Evolutionary conservation across 1,140 invertebrate species (phyloP).

Genomic region (Brachionus calyciflorus): DNA sequence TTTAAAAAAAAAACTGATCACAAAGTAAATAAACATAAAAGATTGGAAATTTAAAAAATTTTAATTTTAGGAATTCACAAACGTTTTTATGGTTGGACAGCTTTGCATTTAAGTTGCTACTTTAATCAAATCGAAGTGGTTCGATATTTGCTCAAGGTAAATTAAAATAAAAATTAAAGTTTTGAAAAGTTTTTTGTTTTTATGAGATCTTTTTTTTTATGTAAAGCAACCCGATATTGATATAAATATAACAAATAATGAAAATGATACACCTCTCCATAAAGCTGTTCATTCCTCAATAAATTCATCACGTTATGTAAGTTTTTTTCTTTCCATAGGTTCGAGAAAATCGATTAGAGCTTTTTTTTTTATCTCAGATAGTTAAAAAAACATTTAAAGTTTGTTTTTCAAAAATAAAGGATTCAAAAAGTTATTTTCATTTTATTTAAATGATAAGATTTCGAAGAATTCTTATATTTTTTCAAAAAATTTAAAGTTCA

Average conservation of each 20-base stretch:
- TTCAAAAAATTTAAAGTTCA: not conserved
- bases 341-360: slow-evolving; percentile 28
- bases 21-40: too few species aligned
- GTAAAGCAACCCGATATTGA: slow-evolving; percentile 58
- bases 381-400: slow-evolving; percentile 1
- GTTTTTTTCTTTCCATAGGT: slow-evolving; percentile 50
- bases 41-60: not conserved
- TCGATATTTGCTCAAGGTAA: slow-evolving; percentile 24
- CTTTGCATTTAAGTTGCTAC: slow-evolving; percentile 30
- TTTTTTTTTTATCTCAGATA: not conserved
- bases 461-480: not conserved
- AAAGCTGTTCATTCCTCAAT: slow-evolving; percentile 62
- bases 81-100: slow-evolving; percentile 43
- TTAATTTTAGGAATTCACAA: slow-evolving; percentile 30
- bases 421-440: not conserved
- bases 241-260: slow-evolving; percentile 61
- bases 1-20: too few species aligned
- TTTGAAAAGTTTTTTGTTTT: too few species aligned
- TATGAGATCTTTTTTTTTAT: too few species aligned
- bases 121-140: slow-evolving; percentile 41
- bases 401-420: not conserved
- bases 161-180: not conserved
- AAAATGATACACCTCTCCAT: slow-evolving; percentile 63
- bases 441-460: slow-evolving; percentile 41
- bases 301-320: slow-evolving; percentile 42